Conservation (phyloP, 2,113 vertebrate species). For the Pterocles gutturalis region DNA sequence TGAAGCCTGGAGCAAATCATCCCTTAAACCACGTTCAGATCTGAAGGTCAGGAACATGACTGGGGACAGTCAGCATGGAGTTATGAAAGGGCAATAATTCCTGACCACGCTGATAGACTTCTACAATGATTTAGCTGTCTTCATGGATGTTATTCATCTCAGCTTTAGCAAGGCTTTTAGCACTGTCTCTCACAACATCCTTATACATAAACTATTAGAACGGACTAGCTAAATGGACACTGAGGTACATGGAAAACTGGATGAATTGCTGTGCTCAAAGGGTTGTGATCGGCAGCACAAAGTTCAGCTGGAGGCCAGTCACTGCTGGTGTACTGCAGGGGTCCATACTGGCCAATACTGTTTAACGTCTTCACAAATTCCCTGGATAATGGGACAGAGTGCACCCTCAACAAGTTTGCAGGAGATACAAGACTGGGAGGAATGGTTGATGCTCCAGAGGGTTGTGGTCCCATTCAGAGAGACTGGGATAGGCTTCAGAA, state of each 20-base stretch:
- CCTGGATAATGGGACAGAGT: not conserved
- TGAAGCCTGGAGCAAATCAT: rapidly evolving
- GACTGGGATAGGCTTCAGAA: not conserved
- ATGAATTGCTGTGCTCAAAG: not conserved
- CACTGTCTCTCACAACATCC: not conserved
- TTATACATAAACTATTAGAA: not conserved
- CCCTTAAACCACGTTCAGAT: not conserved
- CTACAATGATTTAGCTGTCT: not conserved
- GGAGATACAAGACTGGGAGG: not conserved
- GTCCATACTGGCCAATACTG: not conserved
- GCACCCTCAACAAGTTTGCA: not conserved
- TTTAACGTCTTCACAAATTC: not conserved
- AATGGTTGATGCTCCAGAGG: not conserved
- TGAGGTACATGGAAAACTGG: not conserved
- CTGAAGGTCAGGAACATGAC: not conserved
- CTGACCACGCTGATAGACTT: not conserved
- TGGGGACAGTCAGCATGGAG: not conserved
- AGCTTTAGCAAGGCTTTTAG: not conserved
- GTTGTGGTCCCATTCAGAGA: not conserved
- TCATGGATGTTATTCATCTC: not conserved
- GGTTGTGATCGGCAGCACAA: not conserved
- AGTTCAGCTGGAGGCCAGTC: not conserved
- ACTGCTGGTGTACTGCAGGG: not conserved
- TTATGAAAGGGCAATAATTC: not conserved
- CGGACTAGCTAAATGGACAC: not conserved